Evolutionary conservation across 2,797 vertebrate genomes (phyloP), one percentile per base, ranked within the genome.

Genomic region (Pipistrellus nathusii): DNA sequence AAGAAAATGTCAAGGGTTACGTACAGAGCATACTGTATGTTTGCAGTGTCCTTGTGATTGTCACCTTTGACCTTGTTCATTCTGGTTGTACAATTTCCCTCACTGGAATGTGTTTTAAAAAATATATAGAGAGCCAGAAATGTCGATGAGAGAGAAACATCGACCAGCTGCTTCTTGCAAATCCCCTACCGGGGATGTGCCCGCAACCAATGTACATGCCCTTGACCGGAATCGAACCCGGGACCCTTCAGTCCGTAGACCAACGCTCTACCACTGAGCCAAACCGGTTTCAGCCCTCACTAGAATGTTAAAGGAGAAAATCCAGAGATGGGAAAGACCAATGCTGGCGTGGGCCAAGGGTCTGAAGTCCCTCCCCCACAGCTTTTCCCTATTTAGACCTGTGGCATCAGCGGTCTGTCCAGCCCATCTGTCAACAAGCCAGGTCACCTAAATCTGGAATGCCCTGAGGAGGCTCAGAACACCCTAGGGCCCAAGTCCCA

Each of bases 1-100:
- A 87, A 64, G 83, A 66, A 83, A 94, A 94, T 10, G 1, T 23
- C 91, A n/a, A 85, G 64, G 27, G 18, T 82, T 66, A 88, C 71
- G 41, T 76, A n/a, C 9, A 41, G 48, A 72, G 68, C 21, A 32
- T 5, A 53, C 9, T 94, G 69, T 68, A 41, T 25, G 32, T 14
- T 5, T 41, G 30, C 69, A 41, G 25, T 12, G 25, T 72, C 66
- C 51, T 68, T 93, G 57, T n/a, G 17, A 75, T 46, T 25, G 72
- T 3, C 13, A 64, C 1, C 53, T 80, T 78, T 93, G 46, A 53
- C 35, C 14, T 87, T 46, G 55, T 77, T 83, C 25, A 51, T 41
- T 55, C 21, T 23, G n/a, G n/a, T 35, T 77, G 55, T 4, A 35
- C 6, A 27, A 53, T 53, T 77, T 80, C n/a, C 27, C 53, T 72